Evolutionary conservation across 2,113 vertebrate genomes (phyloP).

Genomic region (Crocuta crocuta): DNA sequence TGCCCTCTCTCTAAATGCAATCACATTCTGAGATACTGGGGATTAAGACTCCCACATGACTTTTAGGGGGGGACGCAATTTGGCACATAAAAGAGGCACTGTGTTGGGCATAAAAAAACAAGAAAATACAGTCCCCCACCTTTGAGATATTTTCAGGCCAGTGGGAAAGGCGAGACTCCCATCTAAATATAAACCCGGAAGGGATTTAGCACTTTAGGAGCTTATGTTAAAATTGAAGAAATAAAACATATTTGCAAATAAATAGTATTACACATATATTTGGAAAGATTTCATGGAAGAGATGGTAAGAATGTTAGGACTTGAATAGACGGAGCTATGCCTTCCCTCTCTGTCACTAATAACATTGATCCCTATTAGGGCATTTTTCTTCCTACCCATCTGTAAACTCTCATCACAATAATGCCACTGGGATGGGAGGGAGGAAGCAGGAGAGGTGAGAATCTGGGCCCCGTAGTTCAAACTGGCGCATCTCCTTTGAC

Average conservation of each 20-base stretch:
- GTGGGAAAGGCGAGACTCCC: not conserved
- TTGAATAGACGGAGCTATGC: not conserved
- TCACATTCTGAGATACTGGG: not conserved
- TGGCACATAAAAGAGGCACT: not conserved
- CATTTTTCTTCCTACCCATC: not conserved
- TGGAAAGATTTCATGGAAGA: not conserved
- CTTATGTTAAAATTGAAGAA: slow-evolving; percentile 39
- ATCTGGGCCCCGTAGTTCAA: not conserved
- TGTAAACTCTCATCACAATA: not conserved
- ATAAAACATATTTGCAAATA: slow-evolving; percentile 40
- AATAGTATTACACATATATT: not conserved
- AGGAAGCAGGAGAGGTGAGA: not conserved
- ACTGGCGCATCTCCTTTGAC: too few species aligned
- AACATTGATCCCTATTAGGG: not conserved
- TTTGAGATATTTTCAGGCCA: not conserved
- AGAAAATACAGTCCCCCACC: not conserved
- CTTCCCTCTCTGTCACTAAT: not conserved
- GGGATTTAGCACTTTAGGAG: not conserved
- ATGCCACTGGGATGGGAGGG: rapidly evolving
- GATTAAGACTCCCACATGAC: not conserved
- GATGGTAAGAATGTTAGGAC: not conserved
- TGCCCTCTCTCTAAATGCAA: not conserved
- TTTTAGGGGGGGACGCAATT: not conserved
- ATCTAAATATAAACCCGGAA: slow-evolving; percentile 46
- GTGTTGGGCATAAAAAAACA: not conserved